These are phyloP conservation scores for Sebastes iracundus DNA, from an alignment of 2,797 vertebrate species.

Conservation along the genomic window DNA sequence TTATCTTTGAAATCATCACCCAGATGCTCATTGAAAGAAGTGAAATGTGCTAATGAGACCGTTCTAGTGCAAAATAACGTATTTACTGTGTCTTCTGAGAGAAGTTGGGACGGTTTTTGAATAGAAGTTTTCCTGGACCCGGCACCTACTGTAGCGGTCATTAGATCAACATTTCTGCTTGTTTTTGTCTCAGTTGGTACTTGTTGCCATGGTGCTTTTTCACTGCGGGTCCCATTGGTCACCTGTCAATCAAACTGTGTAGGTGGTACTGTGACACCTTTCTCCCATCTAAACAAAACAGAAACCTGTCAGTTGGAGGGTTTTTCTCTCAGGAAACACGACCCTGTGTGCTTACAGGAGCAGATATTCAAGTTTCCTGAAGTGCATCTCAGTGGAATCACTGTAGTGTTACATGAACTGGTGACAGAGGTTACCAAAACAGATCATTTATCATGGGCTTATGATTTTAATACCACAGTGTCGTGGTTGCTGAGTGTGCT, in stretches of 20 bases:
- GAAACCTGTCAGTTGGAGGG: neutral
- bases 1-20: neutral
- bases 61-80: neutral
- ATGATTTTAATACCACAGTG: neutral
- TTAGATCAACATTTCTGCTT: neutral
- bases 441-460: neutral
- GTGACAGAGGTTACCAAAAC: neutral
- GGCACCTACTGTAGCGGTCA: neutral
- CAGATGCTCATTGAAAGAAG: neutral
- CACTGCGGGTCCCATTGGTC: neutral
- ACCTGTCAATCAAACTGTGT: slow-evolving; percentile 18
- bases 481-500: neutral
- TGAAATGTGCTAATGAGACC: neutral
- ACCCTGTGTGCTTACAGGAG: neutral
- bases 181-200: neutral
- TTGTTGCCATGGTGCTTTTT: neutral
- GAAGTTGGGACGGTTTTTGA: neutral
- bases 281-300: slow-evolving; percentile 4
- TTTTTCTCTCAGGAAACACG: neutral
- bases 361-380: neutral
- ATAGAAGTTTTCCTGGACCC: neutral
- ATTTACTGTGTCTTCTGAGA: neutral
- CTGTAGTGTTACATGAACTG: neutral
- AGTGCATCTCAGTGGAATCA: neutral
- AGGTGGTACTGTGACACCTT: neutral